A percentile compares a stretch with the other conserved stretches of the same genome.
Conservation (phyloP, 2,113 vertebrate genomes). For the Urocolius indicus region DNA sequence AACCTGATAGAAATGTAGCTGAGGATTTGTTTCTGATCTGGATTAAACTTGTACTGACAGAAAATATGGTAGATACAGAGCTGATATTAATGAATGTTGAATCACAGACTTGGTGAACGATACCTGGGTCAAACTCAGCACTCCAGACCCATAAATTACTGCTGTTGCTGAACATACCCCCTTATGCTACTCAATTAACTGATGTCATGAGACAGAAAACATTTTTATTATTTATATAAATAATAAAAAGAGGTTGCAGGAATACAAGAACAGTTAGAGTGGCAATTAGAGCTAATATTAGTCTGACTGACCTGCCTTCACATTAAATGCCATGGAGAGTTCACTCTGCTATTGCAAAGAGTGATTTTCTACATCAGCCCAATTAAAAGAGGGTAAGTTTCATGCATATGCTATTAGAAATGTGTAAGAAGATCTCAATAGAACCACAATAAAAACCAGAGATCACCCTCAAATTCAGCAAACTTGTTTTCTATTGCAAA, state of each 20-base stretch:
- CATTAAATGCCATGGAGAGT: neutral
- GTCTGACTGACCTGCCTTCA: neutral
- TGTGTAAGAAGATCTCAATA: neutral
- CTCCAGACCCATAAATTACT: neutral
- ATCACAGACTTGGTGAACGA: neutral
- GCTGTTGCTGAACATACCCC: neutral
- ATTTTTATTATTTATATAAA: neutral
- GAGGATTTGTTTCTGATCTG: conserved; percentile 8
- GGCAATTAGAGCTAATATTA: neutral
- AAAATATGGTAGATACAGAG: neutral
- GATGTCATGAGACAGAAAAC: neutral
- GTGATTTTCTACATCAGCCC: neutral
- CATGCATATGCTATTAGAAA: neutral
- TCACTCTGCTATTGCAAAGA: neutral
- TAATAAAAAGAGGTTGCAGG: neutral
- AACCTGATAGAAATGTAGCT: neutral
- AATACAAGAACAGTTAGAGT: neutral
- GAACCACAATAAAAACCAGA: neutral
- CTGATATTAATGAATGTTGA: neutral
- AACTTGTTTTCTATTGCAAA: neutral
- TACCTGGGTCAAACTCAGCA: neutral
- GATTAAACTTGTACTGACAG: neutral
- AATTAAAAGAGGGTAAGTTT: neutral
- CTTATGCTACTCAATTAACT: neutral
- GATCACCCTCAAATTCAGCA: neutral